Base-by-base conservation (phyloP, 2,888 invertebrate species). In the Drosophila peninsularis region DNA sequence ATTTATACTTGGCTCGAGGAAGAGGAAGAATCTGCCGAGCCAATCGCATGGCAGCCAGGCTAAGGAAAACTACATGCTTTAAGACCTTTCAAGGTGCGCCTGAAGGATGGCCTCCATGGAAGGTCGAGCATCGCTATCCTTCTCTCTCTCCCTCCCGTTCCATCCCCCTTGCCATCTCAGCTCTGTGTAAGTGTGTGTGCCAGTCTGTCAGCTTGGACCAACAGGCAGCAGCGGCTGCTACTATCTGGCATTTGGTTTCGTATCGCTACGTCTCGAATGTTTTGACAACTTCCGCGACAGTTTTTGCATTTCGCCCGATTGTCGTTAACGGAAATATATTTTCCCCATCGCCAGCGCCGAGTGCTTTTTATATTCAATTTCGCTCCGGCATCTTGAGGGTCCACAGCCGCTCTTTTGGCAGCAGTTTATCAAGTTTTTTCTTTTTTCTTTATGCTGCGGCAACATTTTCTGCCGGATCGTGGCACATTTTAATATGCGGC, bases 221-320 rank as follows among this genome's bases (percentile, higher is more conserved):
- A 56, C 54, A 68, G 63, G 47, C 70, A 52, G 37, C 47, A 52
- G 37, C 47, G 44, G 75, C 41, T 47, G 24, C 44, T 62, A 69
- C 70, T 75, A 64, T 75, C 79, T 75, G 69, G 52, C 74, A 64
- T 74, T 78, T 64, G 34, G 75, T 56, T 68, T 62, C 71, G 67
- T 57, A 67, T 75, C 71, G 65, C 75, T 70, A 66, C 67, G 75
- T 66, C 79, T 68, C 64, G 75, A 75, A 75, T 87, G 87, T 87
- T 83, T 83, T 88, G 83, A 88, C 89, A 83, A 83, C 83, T 83
- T 83, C 83, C 89, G 84, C 72, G 87, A 87, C 89, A 86, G 69
- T 78, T 75, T 86, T 86, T 80, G 71, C 87, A 83, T 83, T 71
- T 79, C 53, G 71, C 80, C 74, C 76, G 88, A 78, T 84, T 82